Conservation (phyloP, 2,113 vertebrate genomes). For the Podilymbus podiceps region DNA sequence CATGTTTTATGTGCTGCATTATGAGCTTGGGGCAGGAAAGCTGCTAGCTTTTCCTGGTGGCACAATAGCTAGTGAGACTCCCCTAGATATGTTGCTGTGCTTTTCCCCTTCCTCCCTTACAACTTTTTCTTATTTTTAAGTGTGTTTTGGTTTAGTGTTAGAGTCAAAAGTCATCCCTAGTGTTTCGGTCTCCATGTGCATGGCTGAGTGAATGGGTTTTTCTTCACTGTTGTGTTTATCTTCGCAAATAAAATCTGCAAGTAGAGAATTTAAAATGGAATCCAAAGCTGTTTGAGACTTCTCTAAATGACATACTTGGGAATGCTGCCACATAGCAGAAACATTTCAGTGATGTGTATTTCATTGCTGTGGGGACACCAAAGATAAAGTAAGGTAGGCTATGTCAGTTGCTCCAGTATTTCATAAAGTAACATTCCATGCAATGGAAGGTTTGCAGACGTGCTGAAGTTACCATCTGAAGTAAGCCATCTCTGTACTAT, state of each 20-base stretch:
- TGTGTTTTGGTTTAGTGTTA: neutral
- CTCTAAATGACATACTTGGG: neutral
- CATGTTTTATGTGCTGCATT: neutral
- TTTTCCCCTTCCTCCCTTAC: neutral
- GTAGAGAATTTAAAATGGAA: neutral
- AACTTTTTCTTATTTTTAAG: neutral
- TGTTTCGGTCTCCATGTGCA: neutral
- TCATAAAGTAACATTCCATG: neutral
- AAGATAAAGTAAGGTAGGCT: neutral
- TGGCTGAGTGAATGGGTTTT: neutral
- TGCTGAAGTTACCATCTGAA: neutral
- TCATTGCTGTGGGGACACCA: neutral
- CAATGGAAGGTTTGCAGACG: neutral
- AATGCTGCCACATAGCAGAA: neutral
- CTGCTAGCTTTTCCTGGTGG: neutral
- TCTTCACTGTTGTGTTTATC: neutral
- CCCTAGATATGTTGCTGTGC: neutral
- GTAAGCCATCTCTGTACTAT: neutral
- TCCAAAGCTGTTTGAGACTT: neutral
- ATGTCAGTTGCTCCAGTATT: neutral
- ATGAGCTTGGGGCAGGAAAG: neutral
- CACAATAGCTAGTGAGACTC: neutral
- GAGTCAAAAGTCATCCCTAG: neutral
- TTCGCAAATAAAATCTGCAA: neutral
- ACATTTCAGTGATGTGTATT: neutral